Base-by-base conservation (phyloP, 2,888 invertebrate species). In the Seira musarum region DNA sequence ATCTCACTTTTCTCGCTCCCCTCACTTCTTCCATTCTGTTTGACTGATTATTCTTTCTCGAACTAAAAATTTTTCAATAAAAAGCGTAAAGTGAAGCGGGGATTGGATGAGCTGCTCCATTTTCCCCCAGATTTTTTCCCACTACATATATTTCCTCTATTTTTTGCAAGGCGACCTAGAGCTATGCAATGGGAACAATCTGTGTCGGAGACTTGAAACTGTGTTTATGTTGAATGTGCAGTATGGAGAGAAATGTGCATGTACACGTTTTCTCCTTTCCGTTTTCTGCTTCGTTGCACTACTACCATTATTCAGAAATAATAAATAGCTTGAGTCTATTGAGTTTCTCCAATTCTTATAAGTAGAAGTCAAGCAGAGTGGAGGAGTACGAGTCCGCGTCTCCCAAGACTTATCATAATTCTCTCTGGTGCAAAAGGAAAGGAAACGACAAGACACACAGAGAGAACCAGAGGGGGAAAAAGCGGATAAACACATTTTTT, bases 301-400 rank as follows among this genome's bases (percentile, higher is more conserved):
- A 30, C 30, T 24, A 60, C 49, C 53, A 79, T 68, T 79, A 79
- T 73, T 79, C 73, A 73, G 61, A 76, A 72, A 79, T 72, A 79
- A 73, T 79, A 73, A 79, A 69, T 73, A 65, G 73, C 65, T 60
- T 35, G 68, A 6, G 24, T 61, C 63, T 65, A 69, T 80, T 74
- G 73, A 80, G 74, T 69, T 80, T 80, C 40, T 53, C 46, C 57
- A 69, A 63, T 65, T 65, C 46, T 67, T n/a, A 15, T n/a, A n/a
- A n/a, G n/a, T 8, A 30, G 30, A 30, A 8, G 3, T 8, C 30
- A 30, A 30, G 30, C 3, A 30, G 30, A 30, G 30, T 8, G 30
- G 8, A 21, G 57, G 2, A 53, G 53, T 53, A 53, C 53, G 53
- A 53, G 53, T 40, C 40, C 13, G 40, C 3, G 17, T 53, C 53